phyloP scores from a whole-genome alignment of 2,888 invertebrate genomes.

The Trachelus stipa region DNA sequence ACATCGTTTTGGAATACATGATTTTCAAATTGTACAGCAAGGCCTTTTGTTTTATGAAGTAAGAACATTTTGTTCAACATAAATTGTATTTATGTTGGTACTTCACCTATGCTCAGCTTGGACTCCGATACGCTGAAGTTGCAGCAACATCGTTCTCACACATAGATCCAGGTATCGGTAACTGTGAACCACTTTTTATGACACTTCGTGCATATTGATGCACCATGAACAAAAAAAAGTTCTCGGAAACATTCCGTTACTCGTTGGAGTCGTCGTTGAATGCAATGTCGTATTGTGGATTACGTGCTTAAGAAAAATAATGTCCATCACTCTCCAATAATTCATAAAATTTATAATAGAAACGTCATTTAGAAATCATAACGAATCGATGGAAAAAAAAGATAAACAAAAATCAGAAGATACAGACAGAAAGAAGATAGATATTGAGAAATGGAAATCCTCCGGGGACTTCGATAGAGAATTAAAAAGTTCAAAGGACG shows the following conservation, averaged over 20 bases:
- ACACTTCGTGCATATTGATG: constrained; percentile 20
- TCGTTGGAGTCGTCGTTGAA: not conserved
- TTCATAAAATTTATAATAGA: not conserved
- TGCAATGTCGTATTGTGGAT: not conserved
- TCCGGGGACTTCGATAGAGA: too few relatives aligned
- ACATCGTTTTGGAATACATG: not conserved
- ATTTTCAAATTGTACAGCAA: not conserved
- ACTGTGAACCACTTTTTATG: constrained; percentile 25
- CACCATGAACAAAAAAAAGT: constrained; percentile 16
- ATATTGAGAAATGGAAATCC: not conserved
- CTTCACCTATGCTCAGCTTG: not conserved
- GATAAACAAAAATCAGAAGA: not conserved
- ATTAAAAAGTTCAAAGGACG: too few relatives aligned
- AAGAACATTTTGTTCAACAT: not conserved
- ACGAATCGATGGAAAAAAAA: not conserved
- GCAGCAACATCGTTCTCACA: not conserved
- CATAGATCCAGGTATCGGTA: constrained; percentile 18
- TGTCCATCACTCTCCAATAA: not conserved
- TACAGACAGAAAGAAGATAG: not conserved
- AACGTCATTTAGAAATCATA: not conserved
- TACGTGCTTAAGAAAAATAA: not conserved
- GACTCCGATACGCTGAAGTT: not conserved
- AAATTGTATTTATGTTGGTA: not conserved
- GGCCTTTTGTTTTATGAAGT: not conserved
- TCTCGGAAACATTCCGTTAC: constrained; percentile 21